phyloP scores from a whole-genome alignment of 2,797 vertebrate genomes.

The Neomorphus geoffroyi region DNA sequence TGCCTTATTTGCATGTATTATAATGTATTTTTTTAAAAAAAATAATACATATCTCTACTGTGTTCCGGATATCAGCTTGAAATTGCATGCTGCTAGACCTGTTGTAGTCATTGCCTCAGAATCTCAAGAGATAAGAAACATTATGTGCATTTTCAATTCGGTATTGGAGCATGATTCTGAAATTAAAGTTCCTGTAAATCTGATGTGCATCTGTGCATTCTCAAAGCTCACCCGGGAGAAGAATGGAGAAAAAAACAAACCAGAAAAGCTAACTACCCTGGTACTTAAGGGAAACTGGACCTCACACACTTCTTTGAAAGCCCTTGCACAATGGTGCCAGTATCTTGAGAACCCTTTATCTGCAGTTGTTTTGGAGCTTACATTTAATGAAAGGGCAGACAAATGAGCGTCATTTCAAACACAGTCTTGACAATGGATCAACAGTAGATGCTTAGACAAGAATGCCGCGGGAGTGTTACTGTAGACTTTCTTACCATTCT shows the following conservation, averaged over 20 bases:
- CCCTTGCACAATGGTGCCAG: not conserved
- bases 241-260: fast-evolving
- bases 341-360: not conserved
- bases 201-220: not conserved
- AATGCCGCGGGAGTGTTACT: not conserved
- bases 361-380: not conserved
- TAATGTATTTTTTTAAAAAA: not conserved
- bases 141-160: not conserved
- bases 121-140: not conserved
- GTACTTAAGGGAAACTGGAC: not conserved
- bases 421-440: not conserved
- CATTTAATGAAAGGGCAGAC: not conserved
- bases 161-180: not conserved
- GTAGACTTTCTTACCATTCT: not conserved
- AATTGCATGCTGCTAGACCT: not conserved
- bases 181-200: not conserved
- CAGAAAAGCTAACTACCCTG: not conserved
- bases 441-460: not conserved
- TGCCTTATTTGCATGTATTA: not conserved
- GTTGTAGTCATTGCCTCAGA: not conserved
- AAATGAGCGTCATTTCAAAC: not conserved
- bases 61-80: not conserved
- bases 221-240: not conserved
- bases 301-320: not conserved
- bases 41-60: not conserved